phyloP scores from a whole-genome alignment of 2,888 invertebrate species.

The Tryphoninae sp. region DNA sequence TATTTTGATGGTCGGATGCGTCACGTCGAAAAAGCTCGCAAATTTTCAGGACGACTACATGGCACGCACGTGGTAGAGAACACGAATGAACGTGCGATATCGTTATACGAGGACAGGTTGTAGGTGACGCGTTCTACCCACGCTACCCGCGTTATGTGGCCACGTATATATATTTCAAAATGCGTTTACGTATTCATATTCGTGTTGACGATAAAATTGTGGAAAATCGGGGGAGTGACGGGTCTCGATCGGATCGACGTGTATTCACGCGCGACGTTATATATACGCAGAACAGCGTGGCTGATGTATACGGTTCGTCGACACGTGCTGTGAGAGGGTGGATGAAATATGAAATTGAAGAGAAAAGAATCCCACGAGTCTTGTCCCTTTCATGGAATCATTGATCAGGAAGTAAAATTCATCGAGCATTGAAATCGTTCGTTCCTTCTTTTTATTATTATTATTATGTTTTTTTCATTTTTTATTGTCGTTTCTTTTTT shows the following conservation, averaged over 20 bases:
- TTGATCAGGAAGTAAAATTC: not conserved
- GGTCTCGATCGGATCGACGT: slow-evolving; percentile 24
- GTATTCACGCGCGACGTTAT: not conserved
- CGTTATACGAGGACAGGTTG: not conserved
- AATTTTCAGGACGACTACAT: slow-evolving; percentile 33
- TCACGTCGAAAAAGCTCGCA: slow-evolving; percentile 45
- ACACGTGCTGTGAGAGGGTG: slow-evolving; percentile 21
- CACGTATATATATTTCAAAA: not conserved
- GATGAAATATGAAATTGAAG: not conserved
- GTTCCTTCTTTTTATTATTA: no score
- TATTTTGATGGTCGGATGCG: slow-evolving; percentile 38
- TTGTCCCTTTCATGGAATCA: not conserved
- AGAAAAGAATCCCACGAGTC: not conserved
- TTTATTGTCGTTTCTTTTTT: no score
- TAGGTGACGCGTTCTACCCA: not conserved
- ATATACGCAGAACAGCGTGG: not conserved
- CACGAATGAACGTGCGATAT: not conserved
- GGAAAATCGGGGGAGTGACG: slow-evolving; percentile 19
- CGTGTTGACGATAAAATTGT: slow-evolving; percentile 48
- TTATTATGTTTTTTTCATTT: no score
- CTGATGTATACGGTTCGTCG: slow-evolving; percentile 6
- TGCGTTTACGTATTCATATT: slow-evolving; percentile 41
- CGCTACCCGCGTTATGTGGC: not conserved
- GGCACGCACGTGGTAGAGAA: not conserved
- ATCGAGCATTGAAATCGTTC: not conserved